A percentile compares a stretch with the other conserved stretches of the same genome.
Evolutionary conservation across 2,888 invertebrate genomes (phyloP).

Genomic region (Stegana nigrithorax): DNA sequence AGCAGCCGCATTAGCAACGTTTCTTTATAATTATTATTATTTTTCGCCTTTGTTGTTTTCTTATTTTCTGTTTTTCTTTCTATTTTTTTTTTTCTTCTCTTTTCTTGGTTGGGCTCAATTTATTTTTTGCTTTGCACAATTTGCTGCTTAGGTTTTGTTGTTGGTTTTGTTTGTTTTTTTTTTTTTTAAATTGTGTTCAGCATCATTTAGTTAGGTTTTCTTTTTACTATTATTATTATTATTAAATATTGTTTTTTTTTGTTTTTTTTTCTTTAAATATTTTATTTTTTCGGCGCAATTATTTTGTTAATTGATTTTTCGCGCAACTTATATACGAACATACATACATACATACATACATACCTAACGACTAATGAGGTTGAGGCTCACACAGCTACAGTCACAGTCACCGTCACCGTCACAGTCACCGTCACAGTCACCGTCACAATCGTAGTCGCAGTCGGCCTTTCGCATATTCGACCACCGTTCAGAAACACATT

Average conservation of each 20-base stretch:
- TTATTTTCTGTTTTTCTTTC: background rate
- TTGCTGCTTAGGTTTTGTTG: no score
- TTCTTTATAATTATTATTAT: background rate
- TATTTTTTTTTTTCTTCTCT: background rate
- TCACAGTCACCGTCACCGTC: background rate
- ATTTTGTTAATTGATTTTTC: constrained; percentile 19
- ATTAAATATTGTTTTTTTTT: background rate
- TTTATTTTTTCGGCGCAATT: constrained; percentile 13
- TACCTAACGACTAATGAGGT: constrained; percentile 13
- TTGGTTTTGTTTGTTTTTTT: constrained; percentile 26
- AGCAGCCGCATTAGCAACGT: background rate
- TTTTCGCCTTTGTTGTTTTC: background rate
- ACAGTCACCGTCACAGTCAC: background rate
- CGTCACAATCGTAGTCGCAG: background rate
- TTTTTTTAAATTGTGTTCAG: no score
- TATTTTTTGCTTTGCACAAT: no score
- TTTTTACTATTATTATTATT: background rate
- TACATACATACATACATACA: no score
- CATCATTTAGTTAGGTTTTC: background rate
- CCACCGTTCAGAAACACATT: constrained; percentile 42
- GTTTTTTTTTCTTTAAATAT: background rate
- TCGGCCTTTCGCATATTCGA: background rate
- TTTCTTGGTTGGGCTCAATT: constrained; percentile 5
- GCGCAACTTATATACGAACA: no score
- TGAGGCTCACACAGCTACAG: background rate